Percentiles rank a stretch among this genome's conserved stretches.
These are phyloP conservation scores for Anthopleura xanthogrammica DNA, from an alignment of 92 coral and sea anemone genomes.

Conservation along the genomic window DNA sequence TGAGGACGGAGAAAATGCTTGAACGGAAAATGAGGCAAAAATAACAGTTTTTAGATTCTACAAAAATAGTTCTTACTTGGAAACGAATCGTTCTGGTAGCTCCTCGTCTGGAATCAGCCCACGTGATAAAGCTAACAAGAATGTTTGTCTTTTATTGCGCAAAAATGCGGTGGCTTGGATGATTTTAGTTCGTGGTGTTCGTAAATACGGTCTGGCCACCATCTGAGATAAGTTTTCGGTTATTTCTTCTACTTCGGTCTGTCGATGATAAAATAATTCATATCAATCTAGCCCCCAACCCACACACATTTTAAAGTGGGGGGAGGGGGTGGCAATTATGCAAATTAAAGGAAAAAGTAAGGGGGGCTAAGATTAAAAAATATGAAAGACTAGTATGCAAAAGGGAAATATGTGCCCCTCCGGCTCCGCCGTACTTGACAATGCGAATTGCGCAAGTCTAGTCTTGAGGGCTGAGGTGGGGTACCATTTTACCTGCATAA, in stretches of 20 bases:
- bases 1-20: too few relatives aligned
- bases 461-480: too few relatives aligned
- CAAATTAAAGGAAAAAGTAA: too few relatives aligned
- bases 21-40: neutral
- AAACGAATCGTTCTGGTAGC: constrained; percentile 39
- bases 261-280: neutral
- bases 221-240: constrained; percentile 91
- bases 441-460: too few relatives aligned
- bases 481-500: constrained; percentile 72
- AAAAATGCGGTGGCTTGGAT: constrained; percentile 79
- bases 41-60: neutral
- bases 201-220: constrained; percentile 95
- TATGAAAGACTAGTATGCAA: too few relatives aligned
- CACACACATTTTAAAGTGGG: too few relatives aligned
- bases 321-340: too few relatives aligned
- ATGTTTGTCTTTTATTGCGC: constrained; percentile 76
- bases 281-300: too few relatives aligned
- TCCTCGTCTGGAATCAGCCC: constrained; percentile 97
- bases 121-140: constrained; percentile 86
- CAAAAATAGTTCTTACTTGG: constrained; percentile 26
- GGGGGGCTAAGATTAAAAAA: too few relatives aligned
- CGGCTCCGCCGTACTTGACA: too few relatives aligned
- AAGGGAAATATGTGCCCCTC: too few relatives aligned
- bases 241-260: constrained; percentile 97
- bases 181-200: constrained; percentile 88